Evolutionary conservation across 2,113 vertebrate species (phyloP).

Genomic region (Malaclemys terrapin): DNA sequence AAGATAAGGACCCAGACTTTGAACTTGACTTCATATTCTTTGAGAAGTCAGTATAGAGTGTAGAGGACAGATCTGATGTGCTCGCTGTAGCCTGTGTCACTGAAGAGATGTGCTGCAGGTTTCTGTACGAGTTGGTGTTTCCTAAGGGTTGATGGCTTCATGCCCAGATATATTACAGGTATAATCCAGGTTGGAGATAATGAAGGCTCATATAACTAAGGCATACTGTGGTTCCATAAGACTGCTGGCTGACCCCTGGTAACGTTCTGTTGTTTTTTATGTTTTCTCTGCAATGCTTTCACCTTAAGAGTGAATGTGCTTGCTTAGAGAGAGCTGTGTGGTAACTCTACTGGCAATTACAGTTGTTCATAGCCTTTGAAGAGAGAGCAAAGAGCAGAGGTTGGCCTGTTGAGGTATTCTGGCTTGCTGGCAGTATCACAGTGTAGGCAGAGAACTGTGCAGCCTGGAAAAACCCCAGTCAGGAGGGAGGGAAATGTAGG

Average conservation of each 20-base stretch:
- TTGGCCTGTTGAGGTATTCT: background rate
- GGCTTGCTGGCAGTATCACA: background rate
- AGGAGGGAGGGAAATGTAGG: background rate
- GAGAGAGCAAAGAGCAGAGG: background rate
- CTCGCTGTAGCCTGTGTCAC: background rate
- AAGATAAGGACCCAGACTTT: background rate
- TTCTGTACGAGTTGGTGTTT: background rate
- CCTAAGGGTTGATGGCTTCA: background rate
- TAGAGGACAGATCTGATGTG: fast-evolving
- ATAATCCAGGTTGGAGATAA: background rate
- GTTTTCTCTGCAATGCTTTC: background rate
- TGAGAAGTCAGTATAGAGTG: background rate
- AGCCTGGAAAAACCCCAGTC: background rate
- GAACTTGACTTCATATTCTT: fast-evolving
- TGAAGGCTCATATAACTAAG: background rate
- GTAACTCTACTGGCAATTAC: background rate
- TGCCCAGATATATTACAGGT: background rate
- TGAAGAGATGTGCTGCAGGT: background rate
- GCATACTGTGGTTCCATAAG: background rate
- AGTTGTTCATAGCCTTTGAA: background rate
- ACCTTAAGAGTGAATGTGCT: background rate
- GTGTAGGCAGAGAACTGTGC: background rate
- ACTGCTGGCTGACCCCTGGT: background rate
- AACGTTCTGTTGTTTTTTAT: background rate
- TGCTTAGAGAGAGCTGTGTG: background rate